Evolutionary conservation across 2,888 invertebrate genomes (phyloP).

Genomic region (Apoda limacodes): DNA sequence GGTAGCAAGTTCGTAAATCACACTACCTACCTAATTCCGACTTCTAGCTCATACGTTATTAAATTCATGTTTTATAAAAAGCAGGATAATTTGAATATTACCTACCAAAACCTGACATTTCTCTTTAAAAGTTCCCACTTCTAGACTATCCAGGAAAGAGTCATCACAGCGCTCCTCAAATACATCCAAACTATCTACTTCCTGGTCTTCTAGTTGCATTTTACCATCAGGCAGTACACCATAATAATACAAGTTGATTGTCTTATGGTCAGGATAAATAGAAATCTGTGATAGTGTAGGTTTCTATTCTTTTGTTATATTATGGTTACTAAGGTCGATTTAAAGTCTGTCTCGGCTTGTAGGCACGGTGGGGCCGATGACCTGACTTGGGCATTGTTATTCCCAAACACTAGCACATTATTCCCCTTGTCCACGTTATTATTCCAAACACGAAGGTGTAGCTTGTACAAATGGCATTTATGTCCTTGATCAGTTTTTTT

Average conservation of each 20-base stretch:
- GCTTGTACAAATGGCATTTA: slow-evolving; percentile 42
- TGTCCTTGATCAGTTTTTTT: slow-evolving; percentile 30
- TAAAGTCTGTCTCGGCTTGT: slow-evolving; percentile 37
- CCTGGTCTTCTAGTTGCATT: slow-evolving; percentile 50
- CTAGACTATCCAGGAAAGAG: slow-evolving; percentile 53
- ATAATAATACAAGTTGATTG: no score
- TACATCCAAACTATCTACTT: slow-evolving; percentile 53
- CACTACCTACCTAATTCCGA: no score
- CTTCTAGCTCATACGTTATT: no score
- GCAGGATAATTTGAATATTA: no score
- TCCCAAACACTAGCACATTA: slow-evolving; percentile 52
- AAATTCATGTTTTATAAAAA: no score
- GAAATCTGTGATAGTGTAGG: no score
- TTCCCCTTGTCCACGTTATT: slow-evolving; percentile 37
- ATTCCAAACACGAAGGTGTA: slow-evolving; percentile 48
- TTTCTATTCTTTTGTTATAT: neutral
- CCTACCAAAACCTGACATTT: slow-evolving; percentile 40
- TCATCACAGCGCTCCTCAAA: slow-evolving; percentile 32
- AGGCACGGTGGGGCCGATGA: slow-evolving; percentile 52
- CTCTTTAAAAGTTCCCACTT: slow-evolving; percentile 39
- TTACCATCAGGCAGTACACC: no score
- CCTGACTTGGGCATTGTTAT: slow-evolving; percentile 54
- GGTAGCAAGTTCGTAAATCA: no score
- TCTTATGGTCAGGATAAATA: no score
- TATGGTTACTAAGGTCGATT: slow-evolving; percentile 1